A percentile compares a stretch with the other conserved stretches of the same genome.
phyloP scores from a whole-genome alignment of 2,113 vertebrate genomes.

The Carassius carassius region DNA sequence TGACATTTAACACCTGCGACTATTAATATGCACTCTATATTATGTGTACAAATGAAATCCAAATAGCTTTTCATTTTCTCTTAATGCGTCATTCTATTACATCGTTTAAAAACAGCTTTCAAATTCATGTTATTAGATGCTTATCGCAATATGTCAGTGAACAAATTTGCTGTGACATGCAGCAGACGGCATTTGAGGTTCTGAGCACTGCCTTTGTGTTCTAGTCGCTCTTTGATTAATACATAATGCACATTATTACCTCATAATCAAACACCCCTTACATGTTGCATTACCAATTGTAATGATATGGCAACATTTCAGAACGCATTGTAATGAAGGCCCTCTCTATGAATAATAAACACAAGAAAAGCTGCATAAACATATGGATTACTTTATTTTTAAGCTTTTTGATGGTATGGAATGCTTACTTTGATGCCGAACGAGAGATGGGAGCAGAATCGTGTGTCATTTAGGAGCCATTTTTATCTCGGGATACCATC shows the following conservation, averaged over 20 bases:
- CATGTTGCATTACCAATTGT: constrained; percentile 31
- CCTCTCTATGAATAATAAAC: constrained; percentile 24
- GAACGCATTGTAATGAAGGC: background rate
- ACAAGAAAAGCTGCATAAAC: background rate
- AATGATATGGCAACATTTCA: constrained; percentile 27
- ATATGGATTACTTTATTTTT: background rate
- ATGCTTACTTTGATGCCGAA: background rate
- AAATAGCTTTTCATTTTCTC: constrained; percentile 26
- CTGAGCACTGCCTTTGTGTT: constrained; percentile 32
- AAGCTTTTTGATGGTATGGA: background rate
- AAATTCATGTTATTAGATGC: constrained; percentile 38
- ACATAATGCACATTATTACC: constrained; percentile 27
- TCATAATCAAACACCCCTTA: constrained; percentile 32
- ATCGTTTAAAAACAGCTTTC: constrained; percentile 12
- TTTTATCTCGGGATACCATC: constrained; percentile 37
- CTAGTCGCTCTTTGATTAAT: constrained; percentile 21
- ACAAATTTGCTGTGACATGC: constrained; percentile 36
- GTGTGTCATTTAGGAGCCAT: constrained; percentile 41
- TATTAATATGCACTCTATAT: constrained; percentile 32
- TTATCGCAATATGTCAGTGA: constrained; percentile 16
- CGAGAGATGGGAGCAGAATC: constrained; percentile 50
- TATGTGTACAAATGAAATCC: constrained; percentile 28
- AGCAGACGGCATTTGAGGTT: constrained; percentile 20
- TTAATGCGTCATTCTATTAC: background rate
- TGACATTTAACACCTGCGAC: constrained; percentile 35